Evolutionary conservation across 2,888 invertebrate species (phyloP).

Genomic region (Ormyrus pomaceus): DNA sequence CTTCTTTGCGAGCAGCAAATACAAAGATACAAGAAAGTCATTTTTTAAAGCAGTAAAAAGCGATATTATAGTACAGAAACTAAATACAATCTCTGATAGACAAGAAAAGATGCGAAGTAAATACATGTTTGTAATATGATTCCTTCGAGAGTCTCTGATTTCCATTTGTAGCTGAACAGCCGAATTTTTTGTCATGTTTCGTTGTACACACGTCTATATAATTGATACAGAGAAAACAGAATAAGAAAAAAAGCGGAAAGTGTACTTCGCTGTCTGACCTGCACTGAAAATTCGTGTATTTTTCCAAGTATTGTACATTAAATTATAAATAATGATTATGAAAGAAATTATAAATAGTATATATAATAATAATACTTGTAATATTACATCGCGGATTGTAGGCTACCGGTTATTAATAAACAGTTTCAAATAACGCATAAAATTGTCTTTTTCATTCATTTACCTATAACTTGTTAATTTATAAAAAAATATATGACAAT

Average conservation of each 20-base stretch:
- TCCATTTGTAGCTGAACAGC: too few species aligned
- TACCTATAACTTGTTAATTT: neutral
- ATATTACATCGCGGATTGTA: conserved; percentile 64
- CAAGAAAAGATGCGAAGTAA: too few species aligned
- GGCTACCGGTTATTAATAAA: conserved; percentile 66
- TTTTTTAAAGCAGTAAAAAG: too few species aligned
- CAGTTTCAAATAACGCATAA: conserved; percentile 66
- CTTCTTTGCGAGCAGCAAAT: too few species aligned
- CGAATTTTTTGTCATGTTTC: neutral
- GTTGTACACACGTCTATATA: conserved; percentile 4
- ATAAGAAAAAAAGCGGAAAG: conserved; percentile 39
- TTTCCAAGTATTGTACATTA: conserved; percentile 71
- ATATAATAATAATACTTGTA: conserved; percentile 63
- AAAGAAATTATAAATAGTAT: conserved; percentile 59
- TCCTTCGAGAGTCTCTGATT: neutral
- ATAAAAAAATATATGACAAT: conserved; percentile 1
- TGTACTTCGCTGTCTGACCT: conserved; percentile 65
- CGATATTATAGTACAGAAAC: too few species aligned
- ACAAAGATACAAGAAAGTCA: too few species aligned
- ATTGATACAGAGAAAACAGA: neutral
- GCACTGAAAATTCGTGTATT: conserved; percentile 70
- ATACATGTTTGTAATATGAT: conserved; percentile 20
- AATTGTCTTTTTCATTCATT: neutral
- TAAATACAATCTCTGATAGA: too few species aligned
- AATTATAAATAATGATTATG: conserved; percentile 68